These are phyloP conservation scores for Spilarctia lutea DNA, from an alignment of 2,888 invertebrate species.

Conservation along the genomic window DNA sequence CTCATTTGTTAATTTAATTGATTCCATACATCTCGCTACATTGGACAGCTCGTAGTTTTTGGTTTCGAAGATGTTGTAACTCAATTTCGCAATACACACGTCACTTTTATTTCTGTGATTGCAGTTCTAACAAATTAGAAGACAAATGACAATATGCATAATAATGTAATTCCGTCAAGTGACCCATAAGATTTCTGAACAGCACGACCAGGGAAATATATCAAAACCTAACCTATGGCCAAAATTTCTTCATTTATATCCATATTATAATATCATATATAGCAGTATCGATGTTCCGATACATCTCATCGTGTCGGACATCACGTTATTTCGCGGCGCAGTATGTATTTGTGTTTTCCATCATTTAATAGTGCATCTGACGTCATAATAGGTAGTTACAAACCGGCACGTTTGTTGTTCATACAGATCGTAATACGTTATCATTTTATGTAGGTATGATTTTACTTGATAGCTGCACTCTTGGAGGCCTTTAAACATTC, in stretches of 20 bases:
- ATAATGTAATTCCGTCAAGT: no score
- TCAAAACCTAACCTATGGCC: no score
- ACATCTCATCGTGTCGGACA: neutral
- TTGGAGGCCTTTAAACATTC: conserved; percentile 2
- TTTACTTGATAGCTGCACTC: conserved; percentile 3
- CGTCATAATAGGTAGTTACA: neutral
- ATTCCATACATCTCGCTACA: neutral
- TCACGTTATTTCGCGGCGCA: neutral
- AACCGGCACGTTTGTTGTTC: neutral
- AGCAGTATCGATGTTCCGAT: neutral
- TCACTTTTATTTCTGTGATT: neutral
- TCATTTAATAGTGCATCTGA: neutral
- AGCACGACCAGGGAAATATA: no score
- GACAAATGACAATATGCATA: neutral
- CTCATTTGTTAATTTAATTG: conserved; percentile 29
- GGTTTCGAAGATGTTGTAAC: neutral
- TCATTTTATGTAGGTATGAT: neutral
- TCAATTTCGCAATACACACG: neutral
- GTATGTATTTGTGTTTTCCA: neutral
- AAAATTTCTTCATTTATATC: no score
- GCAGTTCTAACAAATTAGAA: neutral
- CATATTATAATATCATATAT: no score
- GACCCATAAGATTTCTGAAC: no score
- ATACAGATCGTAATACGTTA: conserved; percentile 1
- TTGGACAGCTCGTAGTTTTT: neutral